A percentile compares a stretch with the other conserved stretches of the same genome.
These are phyloP conservation scores for Drosophila leontia DNA, from an alignment of 1,140 invertebrate genomes.

Conservation along the genomic window DNA sequence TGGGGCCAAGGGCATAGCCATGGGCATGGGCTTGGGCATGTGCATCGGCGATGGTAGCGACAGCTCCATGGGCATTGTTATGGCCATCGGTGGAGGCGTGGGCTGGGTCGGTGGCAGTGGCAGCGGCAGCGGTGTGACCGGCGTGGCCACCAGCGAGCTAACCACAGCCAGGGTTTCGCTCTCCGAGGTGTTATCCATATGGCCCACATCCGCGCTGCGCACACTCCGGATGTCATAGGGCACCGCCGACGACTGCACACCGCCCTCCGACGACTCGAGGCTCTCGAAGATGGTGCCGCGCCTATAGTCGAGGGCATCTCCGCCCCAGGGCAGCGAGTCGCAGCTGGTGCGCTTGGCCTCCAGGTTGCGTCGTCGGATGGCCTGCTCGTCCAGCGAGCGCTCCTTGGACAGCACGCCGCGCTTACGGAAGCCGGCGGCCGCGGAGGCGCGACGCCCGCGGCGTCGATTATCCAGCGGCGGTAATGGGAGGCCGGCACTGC, in stretches of 20 bases:
- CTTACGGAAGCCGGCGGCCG: slow-evolving; percentile 76
- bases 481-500: slow-evolving; percentile 60
- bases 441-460: slow-evolving; percentile 76
- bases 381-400: slow-evolving; percentile 83
- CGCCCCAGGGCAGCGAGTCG: slow-evolving; percentile 82
- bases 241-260: neutral
- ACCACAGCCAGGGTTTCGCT: slow-evolving; percentile 56
- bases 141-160: slow-evolving; percentile 49
- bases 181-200: slow-evolving; percentile 19
- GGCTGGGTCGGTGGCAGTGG: slow-evolving; percentile 22
- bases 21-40: slow-evolving; percentile 4
- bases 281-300: slow-evolving; percentile 83
- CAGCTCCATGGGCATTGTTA: slow-evolving; percentile 8
- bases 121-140: slow-evolving; percentile 20
- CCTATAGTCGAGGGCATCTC: slow-evolving; percentile 72
- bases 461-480: slow-evolving; percentile 66
- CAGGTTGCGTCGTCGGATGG: slow-evolving; percentile 77
- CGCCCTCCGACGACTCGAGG: slow-evolving; percentile 72
- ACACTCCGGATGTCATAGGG: slow-evolving; percentile 73
- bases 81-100: slow-evolving; percentile 1
- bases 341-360: slow-evolving; percentile 84
- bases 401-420: slow-evolving; percentile 82
- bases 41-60: neutral
- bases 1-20: slow-evolving; percentile 24
- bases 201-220: slow-evolving; percentile 73